Conservation (phyloP, 2,113 vertebrate species). For the Pantherophis guttatus region DNA sequence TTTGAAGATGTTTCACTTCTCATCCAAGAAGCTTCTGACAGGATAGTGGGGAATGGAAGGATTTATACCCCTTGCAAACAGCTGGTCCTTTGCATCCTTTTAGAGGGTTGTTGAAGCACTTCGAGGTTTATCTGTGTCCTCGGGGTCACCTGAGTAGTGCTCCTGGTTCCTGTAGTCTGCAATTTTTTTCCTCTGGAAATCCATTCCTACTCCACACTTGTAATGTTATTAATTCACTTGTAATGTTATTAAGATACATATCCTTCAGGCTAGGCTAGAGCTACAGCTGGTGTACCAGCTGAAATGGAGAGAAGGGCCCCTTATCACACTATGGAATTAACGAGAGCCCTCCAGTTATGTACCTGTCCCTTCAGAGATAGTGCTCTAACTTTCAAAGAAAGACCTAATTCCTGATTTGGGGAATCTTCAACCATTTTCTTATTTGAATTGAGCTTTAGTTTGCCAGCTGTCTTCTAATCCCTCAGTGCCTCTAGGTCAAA, state of each 20-base stretch:
- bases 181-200: too few species aligned
- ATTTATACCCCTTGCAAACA: too few species aligned
- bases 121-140: too few species aligned
- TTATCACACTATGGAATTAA: neutral
- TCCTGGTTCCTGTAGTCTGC: too few species aligned
- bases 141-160: too few species aligned
- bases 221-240: neutral
- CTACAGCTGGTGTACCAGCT: neutral
- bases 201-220: too few species aligned
- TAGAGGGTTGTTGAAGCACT: too few species aligned
- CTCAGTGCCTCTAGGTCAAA: neutral
- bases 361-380: neutral
- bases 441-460: neutral
- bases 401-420: neutral
- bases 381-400: neutral
- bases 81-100: too few species aligned
- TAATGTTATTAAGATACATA: neutral
- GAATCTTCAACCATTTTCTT: neutral
- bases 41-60: too few species aligned
- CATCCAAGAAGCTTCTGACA: too few species aligned
- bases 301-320: neutral
- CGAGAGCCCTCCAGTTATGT: neutral
- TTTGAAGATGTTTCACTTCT: too few species aligned
- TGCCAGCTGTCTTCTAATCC: neutral
- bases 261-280: neutral